Percentiles rank a stretch among this genome's conserved stretches.
phyloP scores from a whole-genome alignment of 2,888 invertebrate genomes.

The Acleris holmiana region DNA sequence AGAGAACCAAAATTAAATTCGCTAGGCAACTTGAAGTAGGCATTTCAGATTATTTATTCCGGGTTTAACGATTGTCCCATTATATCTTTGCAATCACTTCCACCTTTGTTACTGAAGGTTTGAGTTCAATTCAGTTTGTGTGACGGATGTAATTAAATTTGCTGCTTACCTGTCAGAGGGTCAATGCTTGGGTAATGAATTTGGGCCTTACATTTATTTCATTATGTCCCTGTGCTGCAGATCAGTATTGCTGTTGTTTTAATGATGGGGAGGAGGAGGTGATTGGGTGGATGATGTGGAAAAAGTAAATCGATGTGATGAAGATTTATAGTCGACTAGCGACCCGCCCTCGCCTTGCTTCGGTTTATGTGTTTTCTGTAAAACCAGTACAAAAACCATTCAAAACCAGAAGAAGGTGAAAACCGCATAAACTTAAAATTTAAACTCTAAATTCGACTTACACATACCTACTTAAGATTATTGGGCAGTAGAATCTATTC shows the following conservation, averaged over 20 bases:
- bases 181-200: conserved; percentile 58
- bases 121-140: conserved; percentile 44
- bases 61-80: conserved; percentile 50
- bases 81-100: conserved; percentile 19
- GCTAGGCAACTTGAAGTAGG: conserved; percentile 48
- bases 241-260: conserved; percentile 21
- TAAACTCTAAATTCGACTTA: too few species aligned
- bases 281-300: not conserved
- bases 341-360: too few species aligned
- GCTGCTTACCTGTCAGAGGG: conserved; percentile 50
- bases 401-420: too few species aligned
- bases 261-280: conserved; percentile 19
- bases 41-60: conserved; percentile 61
- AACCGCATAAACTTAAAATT: too few species aligned
- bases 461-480: too few species aligned
- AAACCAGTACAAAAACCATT: too few species aligned
- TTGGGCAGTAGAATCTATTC: too few species aligned
- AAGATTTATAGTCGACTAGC: too few species aligned
- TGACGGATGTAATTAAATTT: conserved; percentile 6
- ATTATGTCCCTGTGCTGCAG: conserved; percentile 20
- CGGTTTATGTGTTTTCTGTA: too few species aligned
- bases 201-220: conserved; percentile 48
- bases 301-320: not conserved
- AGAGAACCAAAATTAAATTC: conserved; percentile 53
- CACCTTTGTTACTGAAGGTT: conserved; percentile 37